These are phyloP conservation scores for Ardeotis arabs DNA, from an alignment of 2,113 vertebrate species.

Conservation along the genomic window DNA sequence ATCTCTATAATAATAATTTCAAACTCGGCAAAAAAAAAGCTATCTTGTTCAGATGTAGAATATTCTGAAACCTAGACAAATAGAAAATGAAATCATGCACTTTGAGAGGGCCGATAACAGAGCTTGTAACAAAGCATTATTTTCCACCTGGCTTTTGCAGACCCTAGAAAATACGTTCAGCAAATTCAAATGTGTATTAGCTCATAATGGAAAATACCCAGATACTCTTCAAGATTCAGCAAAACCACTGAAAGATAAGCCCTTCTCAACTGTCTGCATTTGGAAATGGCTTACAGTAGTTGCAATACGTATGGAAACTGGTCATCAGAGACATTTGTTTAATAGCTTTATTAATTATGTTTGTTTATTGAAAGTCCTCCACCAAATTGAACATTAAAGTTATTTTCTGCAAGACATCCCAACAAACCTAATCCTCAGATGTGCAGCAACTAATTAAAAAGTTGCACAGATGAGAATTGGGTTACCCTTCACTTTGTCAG, in stretches of 20 bases:
- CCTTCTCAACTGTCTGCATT: neutral
- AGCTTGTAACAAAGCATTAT: neutral
- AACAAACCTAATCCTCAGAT: conserved; percentile 54
- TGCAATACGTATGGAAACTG: neutral
- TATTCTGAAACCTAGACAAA: neutral
- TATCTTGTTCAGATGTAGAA: neutral
- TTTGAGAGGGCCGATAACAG: neutral
- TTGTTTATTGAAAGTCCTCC: conserved; percentile 50
- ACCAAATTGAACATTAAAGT: conserved; percentile 61
- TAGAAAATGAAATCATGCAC: neutral
- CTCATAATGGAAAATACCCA: neutral
- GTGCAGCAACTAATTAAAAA: conserved; percentile 60
- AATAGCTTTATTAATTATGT: conserved; percentile 61
- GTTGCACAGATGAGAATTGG: conserved; percentile 20
- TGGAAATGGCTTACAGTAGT: neutral
- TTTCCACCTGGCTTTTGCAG: conserved; percentile 4
- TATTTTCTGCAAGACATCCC: conserved; percentile 57
- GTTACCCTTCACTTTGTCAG: conserved; percentile 51
- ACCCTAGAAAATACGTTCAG: neutral
- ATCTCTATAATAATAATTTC: conserved; percentile 8
- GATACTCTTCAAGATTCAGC: neutral
- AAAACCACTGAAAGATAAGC: neutral
- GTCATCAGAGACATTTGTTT: conserved; percentile 39
- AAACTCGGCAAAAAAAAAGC: neutral
- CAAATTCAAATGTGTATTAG: conserved; percentile 1